These are phyloP conservation scores for Pristionchus entomophagus DNA, from an alignment of 2,888 invertebrate species.

Conservation along the genomic window DNA sequence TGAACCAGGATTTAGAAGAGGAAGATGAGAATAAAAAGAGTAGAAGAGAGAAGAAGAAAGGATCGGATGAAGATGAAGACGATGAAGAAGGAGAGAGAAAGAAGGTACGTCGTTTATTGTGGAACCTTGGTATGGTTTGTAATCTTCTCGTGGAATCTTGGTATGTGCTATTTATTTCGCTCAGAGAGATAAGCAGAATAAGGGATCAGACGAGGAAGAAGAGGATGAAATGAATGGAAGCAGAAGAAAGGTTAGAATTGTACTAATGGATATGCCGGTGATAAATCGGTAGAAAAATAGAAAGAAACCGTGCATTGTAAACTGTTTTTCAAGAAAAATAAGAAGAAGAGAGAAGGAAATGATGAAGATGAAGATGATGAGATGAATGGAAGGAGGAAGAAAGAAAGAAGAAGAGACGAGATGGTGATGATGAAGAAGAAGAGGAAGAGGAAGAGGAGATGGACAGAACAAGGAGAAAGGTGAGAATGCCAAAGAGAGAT, in stretches of 20 bases:
- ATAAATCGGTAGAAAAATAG: too few species aligned
- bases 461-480: not conserved
- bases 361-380: conserved; percentile 12
- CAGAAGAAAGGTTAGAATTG: not conserved
- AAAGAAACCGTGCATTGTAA: too few species aligned
- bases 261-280: too few species aligned
- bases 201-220: not conserved
- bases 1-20: not conserved
- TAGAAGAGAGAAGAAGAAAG: too few species aligned
- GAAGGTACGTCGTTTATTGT: not conserved
- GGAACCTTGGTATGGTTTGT: too few species aligned
- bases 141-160: too few species aligned
- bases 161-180: too few species aligned
- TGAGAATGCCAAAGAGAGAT: not conserved
- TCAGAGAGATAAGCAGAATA: not conserved
- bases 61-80: not conserved
- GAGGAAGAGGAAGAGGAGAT: not conserved
- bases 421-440: conserved; percentile 19
- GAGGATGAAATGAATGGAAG: conserved; percentile 1
- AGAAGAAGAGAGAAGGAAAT: not conserved
- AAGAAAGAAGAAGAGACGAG: not conserved
- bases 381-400: not conserved
- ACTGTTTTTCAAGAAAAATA: conserved; percentile 9
- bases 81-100: too few species aligned
- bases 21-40: not conserved